Conservation (phyloP, 2,888 invertebrate species). For the Pseudococcus longispinus region DNA sequence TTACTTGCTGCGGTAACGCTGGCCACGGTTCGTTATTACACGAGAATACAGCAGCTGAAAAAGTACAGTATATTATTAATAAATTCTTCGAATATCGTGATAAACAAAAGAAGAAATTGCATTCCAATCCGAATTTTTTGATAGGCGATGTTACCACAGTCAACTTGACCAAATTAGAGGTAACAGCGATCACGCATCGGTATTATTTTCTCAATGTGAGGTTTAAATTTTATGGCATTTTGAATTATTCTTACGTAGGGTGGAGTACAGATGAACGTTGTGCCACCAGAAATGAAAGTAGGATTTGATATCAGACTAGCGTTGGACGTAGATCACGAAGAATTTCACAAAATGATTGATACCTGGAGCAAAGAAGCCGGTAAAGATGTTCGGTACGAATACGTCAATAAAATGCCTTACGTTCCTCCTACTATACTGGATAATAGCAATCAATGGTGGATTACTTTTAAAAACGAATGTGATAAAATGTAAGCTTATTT, state of each 20-base stretch:
- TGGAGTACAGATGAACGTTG: slow-evolving; percentile 89
- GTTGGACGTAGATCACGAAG: slow-evolving; percentile 69
- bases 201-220: neutral
- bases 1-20: slow-evolving; percentile 70
- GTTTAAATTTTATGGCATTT: neutral
- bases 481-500: slow-evolving; percentile 68
- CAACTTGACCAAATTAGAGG: slow-evolving; percentile 79
- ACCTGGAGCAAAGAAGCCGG: slow-evolving; percentile 76
- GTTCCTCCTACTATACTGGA: slow-evolving; percentile 72
- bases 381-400: slow-evolving; percentile 72
- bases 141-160: slow-evolving; percentile 87
- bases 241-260: slow-evolving; percentile 70
- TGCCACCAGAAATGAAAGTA: slow-evolving; percentile 80
- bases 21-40: slow-evolving; percentile 87
- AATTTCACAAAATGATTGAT: slow-evolving; percentile 72
- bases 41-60: slow-evolving; percentile 83
- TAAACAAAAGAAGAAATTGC: slow-evolving; percentile 72
- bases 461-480: slow-evolving; percentile 71
- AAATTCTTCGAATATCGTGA: slow-evolving; percentile 76
- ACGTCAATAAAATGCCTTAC: slow-evolving; percentile 69
- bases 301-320: slow-evolving; percentile 79
- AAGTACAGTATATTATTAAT: slow-evolving; percentile 75
- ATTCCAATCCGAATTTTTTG: slow-evolving; percentile 71
- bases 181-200: slow-evolving; percentile 60
- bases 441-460: slow-evolving; percentile 74